These are phyloP conservation scores for Strigops habroptila DNA, from an alignment of 2,113 vertebrate genomes.

Conservation along the genomic window DNA sequence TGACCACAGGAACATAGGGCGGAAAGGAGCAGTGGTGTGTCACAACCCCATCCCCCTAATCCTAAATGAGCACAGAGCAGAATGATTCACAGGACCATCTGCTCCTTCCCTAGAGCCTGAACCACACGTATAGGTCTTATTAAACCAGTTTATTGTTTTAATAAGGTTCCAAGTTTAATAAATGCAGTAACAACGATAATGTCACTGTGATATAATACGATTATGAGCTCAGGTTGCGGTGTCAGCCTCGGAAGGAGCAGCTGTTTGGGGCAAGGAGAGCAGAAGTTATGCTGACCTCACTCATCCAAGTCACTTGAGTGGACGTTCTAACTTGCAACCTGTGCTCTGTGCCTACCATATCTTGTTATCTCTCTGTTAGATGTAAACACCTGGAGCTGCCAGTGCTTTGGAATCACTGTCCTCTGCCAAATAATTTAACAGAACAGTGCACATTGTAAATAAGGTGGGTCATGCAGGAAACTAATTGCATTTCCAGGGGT, in stretches of 20 bases:
- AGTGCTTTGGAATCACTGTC: background rate
- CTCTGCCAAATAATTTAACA: background rate
- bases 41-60: background rate
- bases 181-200: background rate
- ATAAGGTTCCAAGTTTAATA: background rate
- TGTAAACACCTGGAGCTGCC: background rate
- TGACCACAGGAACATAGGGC: background rate
- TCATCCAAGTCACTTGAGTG: background rate
- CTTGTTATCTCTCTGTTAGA: background rate
- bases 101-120: background rate
- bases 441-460: background rate
- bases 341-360: background rate
- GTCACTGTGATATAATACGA: rapidly evolving
- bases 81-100: background rate
- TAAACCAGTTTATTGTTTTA: background rate
- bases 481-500: background rate
- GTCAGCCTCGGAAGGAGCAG: background rate
- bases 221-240: background rate
- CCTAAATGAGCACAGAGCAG: background rate
- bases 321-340: background rate
- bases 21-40: background rate
- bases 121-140: background rate
- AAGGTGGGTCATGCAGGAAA: slow-evolving; percentile 10
- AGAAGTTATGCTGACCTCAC: background rate
- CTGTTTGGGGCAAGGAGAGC: background rate